Conservation (phyloP, 2,797 vertebrate genomes). For the Rhinichthys osculus region DNA sequence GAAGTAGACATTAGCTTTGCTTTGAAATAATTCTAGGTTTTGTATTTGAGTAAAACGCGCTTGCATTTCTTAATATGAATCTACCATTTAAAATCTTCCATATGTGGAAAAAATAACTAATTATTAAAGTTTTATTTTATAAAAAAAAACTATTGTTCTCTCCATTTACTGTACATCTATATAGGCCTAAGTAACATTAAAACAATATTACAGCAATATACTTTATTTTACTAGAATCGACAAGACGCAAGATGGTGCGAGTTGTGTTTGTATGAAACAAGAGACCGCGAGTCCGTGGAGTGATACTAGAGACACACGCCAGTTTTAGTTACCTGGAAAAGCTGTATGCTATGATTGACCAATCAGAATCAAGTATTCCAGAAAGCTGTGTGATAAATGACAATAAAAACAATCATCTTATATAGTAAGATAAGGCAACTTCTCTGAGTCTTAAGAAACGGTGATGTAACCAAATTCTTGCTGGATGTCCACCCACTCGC, state of each 20-base stretch:
- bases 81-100: background rate
- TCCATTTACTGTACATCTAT: background rate
- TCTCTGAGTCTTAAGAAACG: background rate
- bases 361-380: background rate
- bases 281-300: background rate
- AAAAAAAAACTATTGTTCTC: no score
- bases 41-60: background rate
- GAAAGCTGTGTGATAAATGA: background rate
- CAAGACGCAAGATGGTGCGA: background rate
- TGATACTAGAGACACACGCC: background rate
- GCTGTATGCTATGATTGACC: background rate
- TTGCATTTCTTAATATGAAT: background rate
- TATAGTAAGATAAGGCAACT: background rate
- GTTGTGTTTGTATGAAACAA: background rate
- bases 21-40: background rate
- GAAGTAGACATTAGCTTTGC: background rate
- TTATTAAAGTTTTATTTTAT: background rate
- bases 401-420: background rate
- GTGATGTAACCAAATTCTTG: conserved; percentile 10
- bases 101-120: background rate
- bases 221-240: background rate
- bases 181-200: background rate
- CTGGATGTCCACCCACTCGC: background rate
- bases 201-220: background rate
- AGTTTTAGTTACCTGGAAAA: background rate